phyloP scores from a whole-genome alignment of 2,113 vertebrate genomes.

The Ancistrus triradiatus region DNA sequence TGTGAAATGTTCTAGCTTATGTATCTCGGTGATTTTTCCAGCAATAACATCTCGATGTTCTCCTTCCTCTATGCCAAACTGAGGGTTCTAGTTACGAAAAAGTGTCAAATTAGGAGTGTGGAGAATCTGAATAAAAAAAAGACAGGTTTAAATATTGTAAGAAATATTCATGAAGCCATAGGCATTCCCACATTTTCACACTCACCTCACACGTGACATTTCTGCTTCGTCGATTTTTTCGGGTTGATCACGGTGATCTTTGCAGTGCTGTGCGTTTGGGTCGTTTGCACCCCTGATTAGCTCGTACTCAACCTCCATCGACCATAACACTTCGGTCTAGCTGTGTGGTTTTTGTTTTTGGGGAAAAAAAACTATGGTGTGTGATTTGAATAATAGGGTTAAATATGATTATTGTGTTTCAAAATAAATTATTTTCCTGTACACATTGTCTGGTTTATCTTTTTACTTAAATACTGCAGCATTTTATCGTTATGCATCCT shows the following conservation, averaged over 20 bases:
- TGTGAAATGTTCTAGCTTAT: constrained; percentile 53
- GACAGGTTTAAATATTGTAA: too few species aligned
- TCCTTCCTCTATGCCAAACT: constrained; percentile 31
- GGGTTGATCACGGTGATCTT: constrained; percentile 6
- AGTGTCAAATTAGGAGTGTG: constrained; percentile 42
- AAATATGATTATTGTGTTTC: constrained; percentile 62
- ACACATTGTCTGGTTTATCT: constrained; percentile 38
- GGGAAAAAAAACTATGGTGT: constrained; percentile 50
- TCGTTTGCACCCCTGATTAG: constrained; percentile 17
- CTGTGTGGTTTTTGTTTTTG: constrained; percentile 55
- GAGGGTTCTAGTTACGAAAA: constrained; percentile 7
- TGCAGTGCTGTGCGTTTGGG: constrained; percentile 28
- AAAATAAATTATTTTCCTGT: constrained; percentile 77
- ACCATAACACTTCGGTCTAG: constrained; percentile 47
- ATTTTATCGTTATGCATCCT: too few species aligned
- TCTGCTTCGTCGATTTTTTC: not conserved
- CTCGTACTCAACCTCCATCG: constrained; percentile 28
- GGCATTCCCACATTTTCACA: not conserved
- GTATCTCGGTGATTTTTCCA: constrained; percentile 23
- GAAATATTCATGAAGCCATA: constrained; percentile 12
- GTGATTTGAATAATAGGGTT: constrained; percentile 60
- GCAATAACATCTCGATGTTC: constrained; percentile 50
- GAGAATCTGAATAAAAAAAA: not conserved
- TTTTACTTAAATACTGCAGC: too few species aligned
- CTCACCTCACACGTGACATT: not conserved